Conservation (phyloP, 2,113 vertebrate genomes). For the Ptyas mucosa region DNA sequence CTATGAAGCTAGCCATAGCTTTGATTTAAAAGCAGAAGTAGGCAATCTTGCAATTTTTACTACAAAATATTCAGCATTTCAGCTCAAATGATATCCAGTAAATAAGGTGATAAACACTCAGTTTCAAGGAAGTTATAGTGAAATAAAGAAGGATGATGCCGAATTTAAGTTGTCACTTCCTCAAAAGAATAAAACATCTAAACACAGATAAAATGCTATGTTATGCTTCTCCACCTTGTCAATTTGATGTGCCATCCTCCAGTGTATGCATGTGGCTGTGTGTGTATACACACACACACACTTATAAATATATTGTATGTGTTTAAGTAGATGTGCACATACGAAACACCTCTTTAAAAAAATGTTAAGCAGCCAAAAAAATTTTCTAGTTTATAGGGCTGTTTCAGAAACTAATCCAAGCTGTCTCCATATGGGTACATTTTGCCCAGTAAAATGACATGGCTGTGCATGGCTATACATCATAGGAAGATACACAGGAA, state of each 20-base stretch:
- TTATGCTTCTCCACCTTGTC: not conserved
- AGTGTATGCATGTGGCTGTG: not conserved
- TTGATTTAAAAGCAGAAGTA: not conserved
- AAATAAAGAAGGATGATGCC: not conserved
- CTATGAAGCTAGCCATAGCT: not conserved
- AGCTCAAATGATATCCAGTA: not conserved
- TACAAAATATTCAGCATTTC: not conserved
- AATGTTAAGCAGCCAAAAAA: not conserved
- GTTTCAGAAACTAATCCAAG: not conserved
- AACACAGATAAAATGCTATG: not conserved
- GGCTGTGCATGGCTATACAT: not conserved
- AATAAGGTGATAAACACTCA: not conserved
- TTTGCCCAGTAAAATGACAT: not conserved
- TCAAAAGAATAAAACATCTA: not conserved
- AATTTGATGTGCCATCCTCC: not conserved
- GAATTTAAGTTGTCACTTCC: not conserved
- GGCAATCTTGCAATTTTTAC: not conserved
- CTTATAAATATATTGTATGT: not conserved
- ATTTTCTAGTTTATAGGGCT: not conserved
- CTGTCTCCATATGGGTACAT: not conserved
- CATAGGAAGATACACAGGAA: not conserved
- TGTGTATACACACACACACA: too few species aligned
- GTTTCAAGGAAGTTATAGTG: not conserved
- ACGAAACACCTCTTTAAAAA: not conserved
- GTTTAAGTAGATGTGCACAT: not conserved